A percentile compares a stretch with the other conserved stretches of the same genome.
phyloP scores from a whole-genome alignment of 2,113 vertebrate species.

The Orientallactaga bullata region DNA sequence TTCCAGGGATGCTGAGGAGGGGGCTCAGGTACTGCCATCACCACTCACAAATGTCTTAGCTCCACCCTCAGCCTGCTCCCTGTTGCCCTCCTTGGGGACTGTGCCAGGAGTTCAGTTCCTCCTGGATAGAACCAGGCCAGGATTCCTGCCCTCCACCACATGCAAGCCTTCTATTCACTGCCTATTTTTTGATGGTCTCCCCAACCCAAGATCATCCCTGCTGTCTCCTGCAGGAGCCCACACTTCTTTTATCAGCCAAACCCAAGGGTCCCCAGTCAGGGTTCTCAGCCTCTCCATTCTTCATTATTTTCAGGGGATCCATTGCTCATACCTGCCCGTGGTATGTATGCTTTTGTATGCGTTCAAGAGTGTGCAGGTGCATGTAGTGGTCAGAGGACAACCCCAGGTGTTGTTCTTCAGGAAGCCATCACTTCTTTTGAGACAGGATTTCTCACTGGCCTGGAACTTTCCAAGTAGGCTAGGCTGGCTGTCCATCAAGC shows the following conservation, averaged over 20 bases:
- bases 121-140: not conserved
- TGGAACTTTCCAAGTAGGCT: no score
- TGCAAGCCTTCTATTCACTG: not conserved
- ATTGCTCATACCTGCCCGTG: no score
- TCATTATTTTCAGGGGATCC: not conserved
- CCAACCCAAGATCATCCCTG: not conserved
- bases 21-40: not conserved
- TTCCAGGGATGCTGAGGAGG: not conserved
- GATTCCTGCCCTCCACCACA: not conserved
- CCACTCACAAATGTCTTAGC: not conserved
- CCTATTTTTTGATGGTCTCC: not conserved
- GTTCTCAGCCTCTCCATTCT: not conserved
- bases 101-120: not conserved
- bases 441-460: no score
- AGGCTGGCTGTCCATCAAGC: no score
- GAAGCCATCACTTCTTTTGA: no score
- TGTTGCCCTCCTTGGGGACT: not conserved
- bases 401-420: no score
- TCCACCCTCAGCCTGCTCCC: accelerated
- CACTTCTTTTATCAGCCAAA: not conserved
- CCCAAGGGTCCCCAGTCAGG: not conserved
- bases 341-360: no score
- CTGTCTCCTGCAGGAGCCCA: not conserved
- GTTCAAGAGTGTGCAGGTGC: no score
- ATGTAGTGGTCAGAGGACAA: no score